These are phyloP conservation scores for Archivesica marissinica DNA, from an alignment of 1,140 invertebrate genomes.

Conservation along the genomic window DNA sequence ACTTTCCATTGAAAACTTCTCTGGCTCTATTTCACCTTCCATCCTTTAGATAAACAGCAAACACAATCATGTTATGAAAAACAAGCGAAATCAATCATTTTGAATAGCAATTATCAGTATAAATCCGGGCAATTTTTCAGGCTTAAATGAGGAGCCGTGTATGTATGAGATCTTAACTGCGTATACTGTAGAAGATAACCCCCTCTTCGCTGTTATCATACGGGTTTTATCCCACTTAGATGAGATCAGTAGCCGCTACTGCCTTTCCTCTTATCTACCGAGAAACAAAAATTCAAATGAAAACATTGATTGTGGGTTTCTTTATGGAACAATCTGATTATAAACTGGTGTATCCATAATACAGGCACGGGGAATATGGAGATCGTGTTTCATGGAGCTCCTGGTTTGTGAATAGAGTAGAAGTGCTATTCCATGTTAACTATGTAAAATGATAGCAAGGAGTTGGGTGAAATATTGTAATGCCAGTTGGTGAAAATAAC, in stretches of 20 bases:
- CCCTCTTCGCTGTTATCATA: neutral
- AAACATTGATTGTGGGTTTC: constrained; percentile 6
- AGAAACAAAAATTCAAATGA: neutral
- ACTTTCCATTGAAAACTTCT: neutral
- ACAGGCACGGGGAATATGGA: neutral
- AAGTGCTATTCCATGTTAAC: constrained; percentile 26
- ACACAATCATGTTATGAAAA: constrained; percentile 42
- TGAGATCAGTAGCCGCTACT: neutral
- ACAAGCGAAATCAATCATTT: constrained; percentile 40
- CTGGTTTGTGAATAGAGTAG: neutral
- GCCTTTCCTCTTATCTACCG: neutral
- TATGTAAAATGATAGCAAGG: constrained; percentile 5
- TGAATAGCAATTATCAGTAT: constrained; percentile 45
- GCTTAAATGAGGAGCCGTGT: constrained; percentile 1
- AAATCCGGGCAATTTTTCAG: constrained; percentile 51
- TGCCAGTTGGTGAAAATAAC: neutral
- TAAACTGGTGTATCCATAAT: neutral
- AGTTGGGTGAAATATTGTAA: neutral
- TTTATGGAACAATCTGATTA: neutral
- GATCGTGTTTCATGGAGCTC: neutral
- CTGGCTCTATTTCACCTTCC: neutral
- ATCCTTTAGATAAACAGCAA: constrained; percentile 15
- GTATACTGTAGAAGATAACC: constrained; percentile 11
- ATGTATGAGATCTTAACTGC: constrained; percentile 19
- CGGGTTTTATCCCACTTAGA: neutral